Evolutionary conservation across 2,888 invertebrate species (phyloP), one percentile per base, ranked within the genome.

Genomic region (Laspeyria flexula): DNA sequence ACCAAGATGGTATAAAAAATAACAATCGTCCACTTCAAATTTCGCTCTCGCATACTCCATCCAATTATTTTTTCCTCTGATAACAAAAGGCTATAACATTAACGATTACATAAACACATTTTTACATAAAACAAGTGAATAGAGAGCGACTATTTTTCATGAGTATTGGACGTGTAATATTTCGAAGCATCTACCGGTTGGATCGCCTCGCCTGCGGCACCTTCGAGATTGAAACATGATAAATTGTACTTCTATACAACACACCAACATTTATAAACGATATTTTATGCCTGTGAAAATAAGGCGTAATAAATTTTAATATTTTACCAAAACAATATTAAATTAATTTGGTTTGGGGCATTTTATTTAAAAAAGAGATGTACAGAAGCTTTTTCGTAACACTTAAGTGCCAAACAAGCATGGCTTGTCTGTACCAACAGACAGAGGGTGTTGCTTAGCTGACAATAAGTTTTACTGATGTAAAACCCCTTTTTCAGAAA

Each of bases 141-240:
- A 75, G 70, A 68, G 65, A 76, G 60, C 61, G 45, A 61, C 68
- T 63, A 70, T 66, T 72, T 73, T 72, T 64, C 66, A 65, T 39
- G 41, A 39, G 43, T 33, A 51, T 55, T 42, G 33, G 54, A 63
- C 60, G 65, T 61, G 73, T 68, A 71, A 73, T 69, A 70, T 77
- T 74, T 72, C 53, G 77, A 59, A 63, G 64, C 65, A 60, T 64
- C 57, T 64, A 65, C 60, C 51, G 44, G 59, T 39, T 34, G 52
- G 55, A 68, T 71, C 67, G 67, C 44, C 51, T 62, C 60, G 73
- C 78, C 71, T 44, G 60, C 54, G 70, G 72, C 74, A 61, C 59
- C 51, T 57, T 60, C 55, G 65, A 86, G 86, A 88, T 88, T 85
- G 85, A 84, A 84, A 81, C 74, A 75, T 82, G 87, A 88, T 87